phyloP scores from a whole-genome alignment of 2,888 invertebrate species.

The Tetramorium bicarinatum region DNA sequence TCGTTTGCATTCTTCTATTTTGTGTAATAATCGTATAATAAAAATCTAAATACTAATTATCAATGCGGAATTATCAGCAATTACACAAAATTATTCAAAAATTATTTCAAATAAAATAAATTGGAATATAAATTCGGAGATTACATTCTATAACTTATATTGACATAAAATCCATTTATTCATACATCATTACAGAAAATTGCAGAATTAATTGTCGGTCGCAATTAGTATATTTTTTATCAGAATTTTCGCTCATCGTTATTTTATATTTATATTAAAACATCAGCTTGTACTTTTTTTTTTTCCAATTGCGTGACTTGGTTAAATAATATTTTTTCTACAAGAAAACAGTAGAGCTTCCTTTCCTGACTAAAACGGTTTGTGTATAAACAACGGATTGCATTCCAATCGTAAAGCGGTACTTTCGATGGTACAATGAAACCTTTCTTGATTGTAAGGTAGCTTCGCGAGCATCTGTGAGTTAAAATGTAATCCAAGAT shows the following conservation, averaged over 20 bases:
- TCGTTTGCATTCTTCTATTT: not conserved
- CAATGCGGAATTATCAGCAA: not conserved
- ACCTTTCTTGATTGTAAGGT: conserved; percentile 28
- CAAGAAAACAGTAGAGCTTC: not conserved
- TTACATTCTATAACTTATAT: not conserved
- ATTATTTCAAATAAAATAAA: conserved; percentile 1
- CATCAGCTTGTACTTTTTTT: not conserved
- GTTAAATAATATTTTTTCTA: not conserved
- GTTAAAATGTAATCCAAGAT: conserved; percentile 51
- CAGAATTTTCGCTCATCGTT: too few relatives aligned
- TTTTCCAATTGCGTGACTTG: not conserved
- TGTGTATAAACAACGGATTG: not conserved
- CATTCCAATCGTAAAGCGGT: conserved; percentile 10
- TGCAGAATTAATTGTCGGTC: not conserved
- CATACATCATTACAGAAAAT: not conserved
- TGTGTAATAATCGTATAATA: not conserved
- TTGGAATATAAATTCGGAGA: not conserved
- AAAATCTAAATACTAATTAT: not conserved
- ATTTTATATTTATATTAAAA: not conserved
- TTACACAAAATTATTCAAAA: not conserved
- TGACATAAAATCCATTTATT: not conserved
- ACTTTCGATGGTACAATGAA: conserved; percentile 8
- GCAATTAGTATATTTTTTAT: not conserved
- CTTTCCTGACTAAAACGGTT: not conserved
- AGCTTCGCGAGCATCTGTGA: conserved; percentile 14